A percentile compares a stretch with the other conserved stretches of the same genome.
Evolutionary conservation across 1,140 invertebrate species (phyloP).

Genomic region (Temnothorax longispinosus): DNA sequence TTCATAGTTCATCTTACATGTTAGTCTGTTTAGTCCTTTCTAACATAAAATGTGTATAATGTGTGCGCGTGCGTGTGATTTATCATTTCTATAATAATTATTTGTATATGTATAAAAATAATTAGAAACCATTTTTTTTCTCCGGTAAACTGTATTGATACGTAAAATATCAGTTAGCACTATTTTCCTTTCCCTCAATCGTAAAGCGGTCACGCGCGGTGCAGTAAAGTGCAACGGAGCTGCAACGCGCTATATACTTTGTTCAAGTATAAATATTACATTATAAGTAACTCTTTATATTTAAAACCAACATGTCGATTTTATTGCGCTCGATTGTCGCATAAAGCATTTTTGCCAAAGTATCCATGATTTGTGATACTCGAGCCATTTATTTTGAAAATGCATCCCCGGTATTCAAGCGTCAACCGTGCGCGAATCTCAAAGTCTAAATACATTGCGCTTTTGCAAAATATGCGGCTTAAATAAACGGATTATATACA

Average conservation of each 20-base stretch:
- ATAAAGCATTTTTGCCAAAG: conserved; percentile 32
- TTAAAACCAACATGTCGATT: conserved; percentile 1
- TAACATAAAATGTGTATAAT: neutral
- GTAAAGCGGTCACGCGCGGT: conserved; percentile 19
- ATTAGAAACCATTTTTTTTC: neutral
- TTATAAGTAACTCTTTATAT: neutral
- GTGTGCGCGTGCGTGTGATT: neutral
- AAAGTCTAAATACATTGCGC: conserved; percentile 50
- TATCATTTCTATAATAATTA: neutral
- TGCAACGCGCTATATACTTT: neutral
- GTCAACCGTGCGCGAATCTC: conserved; percentile 25
- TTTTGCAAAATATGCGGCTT: conserved; percentile 50
- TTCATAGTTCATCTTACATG: neutral
- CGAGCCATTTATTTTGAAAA: conserved; percentile 22
- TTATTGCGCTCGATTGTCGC: too few species aligned
- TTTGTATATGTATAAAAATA: conserved; percentile 3
- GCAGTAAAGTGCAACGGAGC: conserved; percentile 15
- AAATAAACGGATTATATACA: conserved; percentile 35
- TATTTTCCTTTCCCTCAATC: neutral
- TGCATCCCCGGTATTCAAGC: neutral
- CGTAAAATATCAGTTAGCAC: neutral
- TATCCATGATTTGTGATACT: conserved; percentile 5
- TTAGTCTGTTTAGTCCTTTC: neutral
- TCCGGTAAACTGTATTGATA: neutral
- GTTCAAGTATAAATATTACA: neutral